Evolutionary conservation across 2,888 invertebrate genomes (phyloP), one percentile per base, ranked within the genome.

Genomic region (Dasypolia templi): DNA sequence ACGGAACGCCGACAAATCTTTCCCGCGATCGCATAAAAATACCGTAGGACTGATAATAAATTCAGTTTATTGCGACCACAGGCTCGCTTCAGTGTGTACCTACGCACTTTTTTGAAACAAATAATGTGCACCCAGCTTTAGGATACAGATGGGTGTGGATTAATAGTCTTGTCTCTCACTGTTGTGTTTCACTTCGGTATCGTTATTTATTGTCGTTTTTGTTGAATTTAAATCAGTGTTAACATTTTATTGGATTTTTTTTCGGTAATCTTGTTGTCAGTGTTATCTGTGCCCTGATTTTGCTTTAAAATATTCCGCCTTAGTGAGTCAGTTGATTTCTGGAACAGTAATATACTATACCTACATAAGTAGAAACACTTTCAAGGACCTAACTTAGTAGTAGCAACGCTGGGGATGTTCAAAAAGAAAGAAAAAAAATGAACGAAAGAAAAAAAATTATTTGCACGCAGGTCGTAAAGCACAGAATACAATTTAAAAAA

Each of bases 1-100:
- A 93, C 85, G 63, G 89, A 83, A 75, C 81, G 82, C 80, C 92
- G 93, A 93, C 93, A 94, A 94, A 94, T 94, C 93, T 93, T 90
- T 84, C 84, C 86, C 59, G 85, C 85, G 89, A 92, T 92, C 91
- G 89, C 87, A 77, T 88, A 88, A 92, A 92, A 91, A 91, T 92
- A 93, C 91, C 87, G 88, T 77, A 80, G 88, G 79, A 88, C 87
- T 89, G 87, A 82, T 87, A 87, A 92, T 93, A 93, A 94, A 93
- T 94, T 91, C 87, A 86, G 83, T 92, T 93, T 93, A 94, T 92
- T 90, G 92, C 92, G 87, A 89, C 88, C 89, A 85, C 84, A 79
- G 87, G 87, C 86, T 83, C 82, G 82, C 80, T 79, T 65, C 71
- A 75, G 65, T 53, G 71, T 76, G 62, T 79, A 64, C 49, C 81